Evolutionary conservation across 2,113 vertebrate genomes (phyloP).

Genomic region (Oncorhynchus masou): DNA sequence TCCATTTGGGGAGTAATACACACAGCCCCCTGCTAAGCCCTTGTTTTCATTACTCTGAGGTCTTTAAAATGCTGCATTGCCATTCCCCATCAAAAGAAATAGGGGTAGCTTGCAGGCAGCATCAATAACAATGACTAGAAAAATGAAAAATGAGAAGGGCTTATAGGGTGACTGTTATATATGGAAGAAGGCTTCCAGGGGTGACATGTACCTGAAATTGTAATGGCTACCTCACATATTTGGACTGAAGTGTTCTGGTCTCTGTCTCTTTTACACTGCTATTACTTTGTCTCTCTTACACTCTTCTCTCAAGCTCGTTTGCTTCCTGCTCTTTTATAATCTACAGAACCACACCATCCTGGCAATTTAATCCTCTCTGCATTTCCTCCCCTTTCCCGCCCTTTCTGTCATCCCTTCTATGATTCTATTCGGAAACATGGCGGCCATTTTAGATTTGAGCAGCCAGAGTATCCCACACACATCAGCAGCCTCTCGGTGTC

Average conservation of each 20-base stretch:
- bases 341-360: too few relatives aligned
- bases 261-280: not conserved
- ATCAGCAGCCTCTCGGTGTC: not conserved
- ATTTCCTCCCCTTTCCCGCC: not conserved
- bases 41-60: too few relatives aligned
- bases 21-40: too few relatives aligned
- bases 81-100: too few relatives aligned
- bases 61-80: too few relatives aligned
- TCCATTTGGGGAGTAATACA: slow-evolving; percentile 1
- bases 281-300: not conserved
- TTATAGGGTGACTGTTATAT: too few relatives aligned
- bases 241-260: not conserved
- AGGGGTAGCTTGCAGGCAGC: too few relatives aligned
- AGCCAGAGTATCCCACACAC: not conserved
- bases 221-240: not conserved
- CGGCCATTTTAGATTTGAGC: not conserved
- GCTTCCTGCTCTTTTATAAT: not conserved
- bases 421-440: not conserved
- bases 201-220: too few relatives aligned
- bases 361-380: not conserved
- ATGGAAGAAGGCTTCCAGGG: too few relatives aligned
- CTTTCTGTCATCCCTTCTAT: not conserved
- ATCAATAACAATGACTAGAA: too few relatives aligned
- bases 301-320: too few relatives aligned
- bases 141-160: too few relatives aligned